Conservation (phyloP, 2,888 invertebrate species). For the Ommatoiulus sabulosus region DNA sequence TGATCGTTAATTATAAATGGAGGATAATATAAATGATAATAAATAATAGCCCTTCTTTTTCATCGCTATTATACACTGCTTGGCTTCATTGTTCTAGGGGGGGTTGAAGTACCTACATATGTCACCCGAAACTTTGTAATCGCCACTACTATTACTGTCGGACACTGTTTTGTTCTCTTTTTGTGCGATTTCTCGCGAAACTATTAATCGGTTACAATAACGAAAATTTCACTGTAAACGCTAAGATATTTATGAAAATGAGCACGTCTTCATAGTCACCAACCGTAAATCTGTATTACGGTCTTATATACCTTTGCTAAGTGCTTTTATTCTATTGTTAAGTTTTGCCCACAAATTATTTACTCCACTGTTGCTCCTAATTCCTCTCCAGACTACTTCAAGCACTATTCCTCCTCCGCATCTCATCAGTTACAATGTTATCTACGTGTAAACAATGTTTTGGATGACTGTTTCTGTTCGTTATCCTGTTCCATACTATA, state of each 20-base stretch:
- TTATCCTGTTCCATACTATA: too few relatives aligned
- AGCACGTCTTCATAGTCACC: constrained; percentile 40
- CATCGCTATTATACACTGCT: constrained; percentile 42
- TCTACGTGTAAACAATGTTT: background rate
- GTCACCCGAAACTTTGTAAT: constrained; percentile 45
- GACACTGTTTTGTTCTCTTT: constrained; percentile 36
- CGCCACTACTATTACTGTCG: constrained; percentile 47
- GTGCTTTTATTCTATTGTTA: constrained; percentile 47
- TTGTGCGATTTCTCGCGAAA: constrained; percentile 12
- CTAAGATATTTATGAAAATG: constrained; percentile 11
- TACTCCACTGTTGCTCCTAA: background rate
- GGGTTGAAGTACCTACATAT: constrained; percentile 9
- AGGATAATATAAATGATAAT: constrained; percentile 19
- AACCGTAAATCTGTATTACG: constrained; percentile 19
- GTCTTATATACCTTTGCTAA: constrained; percentile 32
- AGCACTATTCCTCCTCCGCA: background rate
- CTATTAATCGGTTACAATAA: background rate
- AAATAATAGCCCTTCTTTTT: constrained; percentile 32
- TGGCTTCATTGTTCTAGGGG: constrained; percentile 45
- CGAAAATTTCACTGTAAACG: background rate
- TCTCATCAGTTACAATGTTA: background rate
- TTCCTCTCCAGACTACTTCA: background rate
- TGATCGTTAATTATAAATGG: constrained; percentile 48
- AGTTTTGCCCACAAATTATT: background rate
- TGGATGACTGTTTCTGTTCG: background rate